These are phyloP conservation scores for Hemibagrus wyckioides DNA, from an alignment of 2,113 vertebrate species.

Conservation along the genomic window DNA sequence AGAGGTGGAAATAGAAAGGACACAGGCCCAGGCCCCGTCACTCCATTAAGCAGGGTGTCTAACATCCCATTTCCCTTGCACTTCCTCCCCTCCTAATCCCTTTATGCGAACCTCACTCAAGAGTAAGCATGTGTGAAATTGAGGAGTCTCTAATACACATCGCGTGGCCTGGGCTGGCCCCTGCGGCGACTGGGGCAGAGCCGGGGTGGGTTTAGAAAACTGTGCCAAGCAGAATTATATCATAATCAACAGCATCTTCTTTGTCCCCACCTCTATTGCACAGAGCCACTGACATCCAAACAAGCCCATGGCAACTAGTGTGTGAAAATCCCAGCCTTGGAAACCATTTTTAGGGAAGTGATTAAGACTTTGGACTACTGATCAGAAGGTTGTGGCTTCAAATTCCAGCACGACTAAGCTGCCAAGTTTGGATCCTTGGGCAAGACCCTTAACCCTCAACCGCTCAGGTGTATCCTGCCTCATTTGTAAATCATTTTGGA, in stretches of 20 bases:
- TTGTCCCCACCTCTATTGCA: constrained; percentile 42
- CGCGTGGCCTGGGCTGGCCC: constrained; percentile 69
- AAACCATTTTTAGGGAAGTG: constrained; percentile 16
- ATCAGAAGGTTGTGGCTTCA: constrained; percentile 9
- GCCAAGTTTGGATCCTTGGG: neutral
- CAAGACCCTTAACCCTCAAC: neutral
- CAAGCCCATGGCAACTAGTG: constrained; percentile 39
- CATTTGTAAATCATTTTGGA: neutral
- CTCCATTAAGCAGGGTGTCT: constrained; percentile 91
- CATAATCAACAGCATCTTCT: constrained; percentile 64
- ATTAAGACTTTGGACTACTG: neutral
- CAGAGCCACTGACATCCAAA: constrained; percentile 50
- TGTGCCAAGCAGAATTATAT: constrained; percentile 66
- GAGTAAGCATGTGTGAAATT: constrained; percentile 99
- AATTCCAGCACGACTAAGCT: neutral
- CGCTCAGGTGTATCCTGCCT: neutral
- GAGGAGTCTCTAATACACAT: constrained; percentile 91
- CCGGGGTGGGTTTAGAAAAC: constrained; percentile 73
- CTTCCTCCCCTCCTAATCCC: constrained; percentile 94
- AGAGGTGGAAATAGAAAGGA: constrained; percentile 68
- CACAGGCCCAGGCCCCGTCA: constrained; percentile 84
- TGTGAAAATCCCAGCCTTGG: constrained; percentile 27
- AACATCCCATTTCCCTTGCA: constrained; percentile 90
- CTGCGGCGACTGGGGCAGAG: constrained; percentile 66
- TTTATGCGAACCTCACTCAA: constrained; percentile 94